Base-by-base conservation (phyloP, 2,888 invertebrate species). In the Argyresthia albistria region DNA sequence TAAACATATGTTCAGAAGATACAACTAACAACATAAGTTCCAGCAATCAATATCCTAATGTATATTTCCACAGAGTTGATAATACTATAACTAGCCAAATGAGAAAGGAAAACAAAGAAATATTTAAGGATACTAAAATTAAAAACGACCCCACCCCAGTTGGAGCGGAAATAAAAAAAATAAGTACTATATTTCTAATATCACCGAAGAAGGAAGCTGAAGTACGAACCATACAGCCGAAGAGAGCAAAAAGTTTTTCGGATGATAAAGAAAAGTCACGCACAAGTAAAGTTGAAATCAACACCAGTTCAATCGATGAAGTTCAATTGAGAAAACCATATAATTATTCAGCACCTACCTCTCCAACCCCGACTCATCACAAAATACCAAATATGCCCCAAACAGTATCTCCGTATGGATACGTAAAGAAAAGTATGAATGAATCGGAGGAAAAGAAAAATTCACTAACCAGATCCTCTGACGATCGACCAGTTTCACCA, bases 141-240 rank as follows among this genome's bases (percentile, higher is more conserved):
- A 71, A 70, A 58, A 60, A 62, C 0, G 60, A 73, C 53, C 84
- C 82, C 7, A 70, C 76, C 11, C 79, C 87, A 7, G 87, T 87
- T 9, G 81, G 87, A 11, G 87, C 87, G 14, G 83, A 87, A 69
- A 86, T 87, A 57, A 87, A 86, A 64, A 76, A 70, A 67, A 83
- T 84, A 2, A 83, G 82, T 56, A 86, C 86, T 12, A 80, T 70
- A 60, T 82, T 84, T 60, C 60, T 83, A 6, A 82, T 87, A 58
- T 86, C 86, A 3, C 87, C 87, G 6, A 87, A 84, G 64, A 87
- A 84, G 63, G 84, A 87, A 73, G 81, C 87, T 0, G 81, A 80
- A 59, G 86, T 87, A 8, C 65, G 84, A 49, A 83, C 76, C 16
- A 78, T 83, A 49, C 80, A 86, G 60, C 84, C 87, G 1, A 83